Evolutionary conservation across 2,888 invertebrate species (phyloP).

Genomic region (Malthinus flaveolus): DNA sequence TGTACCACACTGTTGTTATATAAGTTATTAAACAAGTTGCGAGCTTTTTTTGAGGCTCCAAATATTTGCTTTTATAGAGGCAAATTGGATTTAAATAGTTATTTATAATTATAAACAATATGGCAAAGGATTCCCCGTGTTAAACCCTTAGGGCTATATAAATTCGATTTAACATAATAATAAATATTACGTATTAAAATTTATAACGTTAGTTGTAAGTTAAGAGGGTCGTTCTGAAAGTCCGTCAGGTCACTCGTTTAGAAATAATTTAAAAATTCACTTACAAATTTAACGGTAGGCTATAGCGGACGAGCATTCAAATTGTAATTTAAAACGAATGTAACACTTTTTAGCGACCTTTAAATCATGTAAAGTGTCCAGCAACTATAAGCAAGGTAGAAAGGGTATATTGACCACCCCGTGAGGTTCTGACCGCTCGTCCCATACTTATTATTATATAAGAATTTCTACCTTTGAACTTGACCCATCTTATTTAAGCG

Average conservation of each 20-base stretch:
- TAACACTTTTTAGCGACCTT: slow-evolving; percentile 49
- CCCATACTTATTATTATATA: slow-evolving; percentile 37
- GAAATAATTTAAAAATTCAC: slow-evolving; percentile 23
- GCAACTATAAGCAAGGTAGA: slow-evolving; percentile 35
- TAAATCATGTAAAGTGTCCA: slow-evolving; percentile 46
- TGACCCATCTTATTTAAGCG: slow-evolving; percentile 38
- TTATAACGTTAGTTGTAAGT: slow-evolving; percentile 19
- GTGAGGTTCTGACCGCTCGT: slow-evolving; percentile 36
- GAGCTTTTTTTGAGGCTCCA: too few species aligned
- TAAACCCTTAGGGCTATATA: slow-evolving; percentile 4
- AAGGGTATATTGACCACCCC: slow-evolving; percentile 40
- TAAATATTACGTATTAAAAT: slow-evolving; percentile 14
- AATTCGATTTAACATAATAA: slow-evolving; percentile 13
- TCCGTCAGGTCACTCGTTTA: slow-evolving; percentile 16
- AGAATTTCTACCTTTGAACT: slow-evolving; percentile 42
- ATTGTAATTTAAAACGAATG: slow-evolving; percentile 47
- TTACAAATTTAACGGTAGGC: slow-evolving; percentile 48
- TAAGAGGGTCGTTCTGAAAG: slow-evolving; percentile 10
- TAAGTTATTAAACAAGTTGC: not conserved
- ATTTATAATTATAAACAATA: slow-evolving; percentile 1
- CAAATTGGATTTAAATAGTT: slow-evolving; percentile 3
- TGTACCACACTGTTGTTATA: not conserved
- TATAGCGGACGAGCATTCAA: slow-evolving; percentile 43
- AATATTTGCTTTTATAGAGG: too few species aligned
- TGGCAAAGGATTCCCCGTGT: not conserved